These are phyloP conservation scores for Drosophila subpulchrella DNA, from an alignment of 1,140 invertebrate species.

Conservation along the genomic window DNA sequence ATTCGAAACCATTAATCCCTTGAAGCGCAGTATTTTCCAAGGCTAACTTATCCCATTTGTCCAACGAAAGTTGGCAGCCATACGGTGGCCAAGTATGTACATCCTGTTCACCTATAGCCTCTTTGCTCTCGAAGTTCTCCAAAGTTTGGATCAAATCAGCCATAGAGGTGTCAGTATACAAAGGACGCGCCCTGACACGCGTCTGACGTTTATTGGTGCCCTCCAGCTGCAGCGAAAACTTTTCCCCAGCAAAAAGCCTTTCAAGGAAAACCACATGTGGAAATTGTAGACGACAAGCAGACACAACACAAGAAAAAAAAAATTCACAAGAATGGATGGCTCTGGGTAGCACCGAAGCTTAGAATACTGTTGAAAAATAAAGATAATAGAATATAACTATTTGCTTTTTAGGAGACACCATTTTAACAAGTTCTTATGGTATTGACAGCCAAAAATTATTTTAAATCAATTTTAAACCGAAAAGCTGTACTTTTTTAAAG, in stretches of 20 bases:
- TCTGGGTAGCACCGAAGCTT: conserved; percentile 8
- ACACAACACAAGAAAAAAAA: conserved; percentile 33
- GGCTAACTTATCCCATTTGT: conserved; percentile 56
- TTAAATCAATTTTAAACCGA: too few species aligned
- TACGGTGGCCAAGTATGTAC: conserved; percentile 49
- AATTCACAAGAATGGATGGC: conserved; percentile 28
- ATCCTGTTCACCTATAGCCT: conserved; percentile 53
- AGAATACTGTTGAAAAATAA: background rate
- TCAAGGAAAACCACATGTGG: conserved; percentile 52
- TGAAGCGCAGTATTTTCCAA: background rate
- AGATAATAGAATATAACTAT: too few species aligned
- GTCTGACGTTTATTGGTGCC: conserved; percentile 78
- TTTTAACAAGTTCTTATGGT: too few species aligned
- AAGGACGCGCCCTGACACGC: conserved; percentile 71
- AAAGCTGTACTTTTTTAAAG: too few species aligned
- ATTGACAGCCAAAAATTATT: background rate
- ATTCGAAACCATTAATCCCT: background rate
- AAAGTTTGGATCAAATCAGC: conserved; percentile 50
- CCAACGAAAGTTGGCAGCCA: conserved; percentile 25
- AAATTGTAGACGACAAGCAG: conserved; percentile 60
- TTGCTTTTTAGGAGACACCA: too few species aligned
- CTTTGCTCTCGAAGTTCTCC: conserved; percentile 34
- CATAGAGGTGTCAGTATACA: conserved; percentile 75
- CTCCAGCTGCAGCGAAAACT: conserved; percentile 56
- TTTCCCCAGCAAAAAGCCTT: conserved; percentile 40